phyloP scores from a whole-genome alignment of 2,888 invertebrate species.

The Penaeus monodon region DNA sequence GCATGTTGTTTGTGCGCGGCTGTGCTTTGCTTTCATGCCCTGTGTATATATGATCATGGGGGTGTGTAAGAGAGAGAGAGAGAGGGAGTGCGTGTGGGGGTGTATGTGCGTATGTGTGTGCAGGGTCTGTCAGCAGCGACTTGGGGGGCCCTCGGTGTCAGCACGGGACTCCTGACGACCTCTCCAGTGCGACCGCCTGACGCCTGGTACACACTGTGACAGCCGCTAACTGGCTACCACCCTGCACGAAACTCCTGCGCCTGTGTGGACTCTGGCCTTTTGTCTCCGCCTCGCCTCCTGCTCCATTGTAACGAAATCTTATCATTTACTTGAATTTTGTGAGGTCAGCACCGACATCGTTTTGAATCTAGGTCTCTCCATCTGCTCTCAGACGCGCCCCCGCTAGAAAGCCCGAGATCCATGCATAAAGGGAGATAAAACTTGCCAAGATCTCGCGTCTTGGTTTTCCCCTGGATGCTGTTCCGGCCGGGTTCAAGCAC shows the following conservation, averaged over 20 bases:
- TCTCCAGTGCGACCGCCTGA: conserved; percentile 50
- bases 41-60: conserved; percentile 12
- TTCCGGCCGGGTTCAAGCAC: no score
- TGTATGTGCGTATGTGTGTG: conserved; percentile 13
- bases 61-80: background rate
- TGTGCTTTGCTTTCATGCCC: background rate
- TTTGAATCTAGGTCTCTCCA: no score
- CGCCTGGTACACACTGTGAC: conserved; percentile 54
- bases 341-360: no score
- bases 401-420: no score
- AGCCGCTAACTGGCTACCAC: conserved; percentile 50
- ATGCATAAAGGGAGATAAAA: no score
- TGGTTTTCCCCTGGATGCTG: no score
- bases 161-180: conserved; percentile 50
- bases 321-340: no score
- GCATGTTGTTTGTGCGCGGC: conserved; percentile 3
- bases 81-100: background rate
- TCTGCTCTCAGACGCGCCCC: no score
- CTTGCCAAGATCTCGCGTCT: no score
- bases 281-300: no score
- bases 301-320: no score
- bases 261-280: background rate
- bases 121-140: conserved; percentile 10
- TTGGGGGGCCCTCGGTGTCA: conserved; percentile 43
- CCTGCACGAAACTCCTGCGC: background rate